These are phyloP conservation scores for Synergus japonicus DNA, from an alignment of 2,888 invertebrate species.

Conservation along the genomic window DNA sequence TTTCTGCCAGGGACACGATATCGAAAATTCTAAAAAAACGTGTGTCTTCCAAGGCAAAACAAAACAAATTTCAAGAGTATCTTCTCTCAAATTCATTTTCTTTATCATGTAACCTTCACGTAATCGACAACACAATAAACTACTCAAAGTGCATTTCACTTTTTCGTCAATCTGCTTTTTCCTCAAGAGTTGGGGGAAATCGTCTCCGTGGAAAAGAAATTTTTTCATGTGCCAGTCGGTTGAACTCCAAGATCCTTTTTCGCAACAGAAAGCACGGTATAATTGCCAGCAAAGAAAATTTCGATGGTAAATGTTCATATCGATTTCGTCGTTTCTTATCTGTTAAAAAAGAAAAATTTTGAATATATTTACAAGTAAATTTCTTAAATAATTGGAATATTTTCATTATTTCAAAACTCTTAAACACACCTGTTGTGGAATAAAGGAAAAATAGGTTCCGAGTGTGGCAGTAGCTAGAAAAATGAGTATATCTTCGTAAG, in stretches of 20 bases:
- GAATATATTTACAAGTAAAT: not conserved
- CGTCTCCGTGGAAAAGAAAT: constrained; percentile 80
- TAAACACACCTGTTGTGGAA: constrained; percentile 78
- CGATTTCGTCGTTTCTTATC: constrained; percentile 58
- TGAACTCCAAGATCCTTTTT: constrained; percentile 51
- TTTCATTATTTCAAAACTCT: not conserved
- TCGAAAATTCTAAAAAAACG: constrained; percentile 84
- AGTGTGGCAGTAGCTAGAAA: constrained; percentile 87
- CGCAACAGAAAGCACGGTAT: constrained; percentile 63
- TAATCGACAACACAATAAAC: constrained; percentile 85
- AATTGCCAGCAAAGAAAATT: constrained; percentile 79
- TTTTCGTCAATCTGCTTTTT: constrained; percentile 84
- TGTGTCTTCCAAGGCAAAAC: constrained; percentile 86
- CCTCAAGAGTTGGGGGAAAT: constrained; percentile 79
- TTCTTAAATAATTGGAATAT: not conserved
- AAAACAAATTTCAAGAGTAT: constrained; percentile 82
- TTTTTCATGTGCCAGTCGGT: constrained; percentile 75
- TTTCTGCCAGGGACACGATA: constrained; percentile 82
- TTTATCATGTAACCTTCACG: constrained; percentile 85
- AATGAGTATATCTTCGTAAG: constrained; percentile 86
- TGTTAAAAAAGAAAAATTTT: constrained; percentile 43
- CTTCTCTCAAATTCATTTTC: constrained; percentile 78
- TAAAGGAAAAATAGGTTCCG: constrained; percentile 83
- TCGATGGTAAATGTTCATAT: constrained; percentile 81
- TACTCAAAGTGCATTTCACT: constrained; percentile 81